These are phyloP conservation scores for Cromileptes altivelis DNA, from an alignment of 2,113 vertebrate species.

Conservation along the genomic window DNA sequence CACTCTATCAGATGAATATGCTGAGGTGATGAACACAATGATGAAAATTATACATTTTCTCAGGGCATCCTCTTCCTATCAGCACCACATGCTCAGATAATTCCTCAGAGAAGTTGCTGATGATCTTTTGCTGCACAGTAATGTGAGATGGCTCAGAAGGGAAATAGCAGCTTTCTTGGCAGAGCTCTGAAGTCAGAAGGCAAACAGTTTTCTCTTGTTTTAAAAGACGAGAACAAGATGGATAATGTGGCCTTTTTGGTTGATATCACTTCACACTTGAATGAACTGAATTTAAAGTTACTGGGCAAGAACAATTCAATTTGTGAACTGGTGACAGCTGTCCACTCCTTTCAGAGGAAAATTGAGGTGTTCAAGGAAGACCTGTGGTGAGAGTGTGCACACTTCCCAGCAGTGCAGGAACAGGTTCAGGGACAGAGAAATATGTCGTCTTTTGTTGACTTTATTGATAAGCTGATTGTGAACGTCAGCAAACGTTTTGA, in stretches of 20 bases:
- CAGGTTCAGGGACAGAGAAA: constrained; percentile 6
- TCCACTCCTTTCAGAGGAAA: constrained; percentile 5
- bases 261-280: constrained; percentile 23
- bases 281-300: constrained; percentile 23
- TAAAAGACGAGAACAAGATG: constrained; percentile 1
- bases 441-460: constrained; percentile 8
- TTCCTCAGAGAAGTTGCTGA: too few species aligned
- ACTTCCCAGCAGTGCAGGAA: constrained; percentile 11
- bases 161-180: too few species aligned
- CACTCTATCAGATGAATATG: too few species aligned
- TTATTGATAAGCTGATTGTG: constrained; percentile 8
- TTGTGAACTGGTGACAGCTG: constrained; percentile 30
- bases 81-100: too few species aligned
- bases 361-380: constrained; percentile 18
- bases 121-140: too few species aligned
- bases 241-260: constrained; percentile 15
- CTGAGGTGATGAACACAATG: too few species aligned
- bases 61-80: too few species aligned
- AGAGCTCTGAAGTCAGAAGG: too few species aligned
- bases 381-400: constrained; percentile 15
- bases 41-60: too few species aligned
- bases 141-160: too few species aligned
- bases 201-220: too few species aligned
- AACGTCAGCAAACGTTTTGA: constrained; percentile 4
- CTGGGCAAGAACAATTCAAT: constrained; percentile 15